A percentile compares a stretch with the other conserved stretches of the same genome.
phyloP scores from a whole-genome alignment of 2,888 invertebrate genomes.

The Nebria salina region DNA sequence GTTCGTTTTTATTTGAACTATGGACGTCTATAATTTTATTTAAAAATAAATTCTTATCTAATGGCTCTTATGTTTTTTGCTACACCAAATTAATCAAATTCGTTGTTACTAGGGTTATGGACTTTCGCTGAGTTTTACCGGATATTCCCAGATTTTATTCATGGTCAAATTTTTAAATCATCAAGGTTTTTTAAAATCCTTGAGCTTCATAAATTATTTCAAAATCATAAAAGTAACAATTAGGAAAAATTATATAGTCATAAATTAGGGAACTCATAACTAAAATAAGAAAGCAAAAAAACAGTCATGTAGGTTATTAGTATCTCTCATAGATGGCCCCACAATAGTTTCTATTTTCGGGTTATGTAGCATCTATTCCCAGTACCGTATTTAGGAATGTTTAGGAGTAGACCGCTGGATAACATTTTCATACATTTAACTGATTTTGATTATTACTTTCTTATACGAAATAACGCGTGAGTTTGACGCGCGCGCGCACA shows the following conservation, averaged over 20 bases:
- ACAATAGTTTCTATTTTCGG: not conserved
- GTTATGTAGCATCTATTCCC: not conserved
- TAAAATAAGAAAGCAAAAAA: not conserved
- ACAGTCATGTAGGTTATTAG: not conserved
- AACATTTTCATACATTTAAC: no score
- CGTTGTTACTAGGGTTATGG: not conserved
- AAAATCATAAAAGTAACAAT: not conserved
- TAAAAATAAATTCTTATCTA: not conserved
- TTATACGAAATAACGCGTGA: no score
- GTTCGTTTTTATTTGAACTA: not conserved
- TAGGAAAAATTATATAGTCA: not conserved
- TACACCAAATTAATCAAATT: not conserved
- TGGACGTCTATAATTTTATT: not conserved
- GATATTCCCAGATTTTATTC: not conserved
- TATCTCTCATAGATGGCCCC: not conserved
- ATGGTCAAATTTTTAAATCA: not conserved
- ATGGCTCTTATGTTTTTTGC: not conserved
- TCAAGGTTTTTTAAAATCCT: not conserved
- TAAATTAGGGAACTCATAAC: not conserved
- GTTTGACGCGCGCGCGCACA: no score
- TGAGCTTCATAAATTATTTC: not conserved
- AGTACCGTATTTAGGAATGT: no score
- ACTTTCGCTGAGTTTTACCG: not conserved
- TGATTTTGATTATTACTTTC: no score
- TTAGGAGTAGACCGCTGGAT: no score